Evolutionary conservation across 1,140 invertebrate species (phyloP).

Genomic region (Brachionus asplanchnoidis): DNA sequence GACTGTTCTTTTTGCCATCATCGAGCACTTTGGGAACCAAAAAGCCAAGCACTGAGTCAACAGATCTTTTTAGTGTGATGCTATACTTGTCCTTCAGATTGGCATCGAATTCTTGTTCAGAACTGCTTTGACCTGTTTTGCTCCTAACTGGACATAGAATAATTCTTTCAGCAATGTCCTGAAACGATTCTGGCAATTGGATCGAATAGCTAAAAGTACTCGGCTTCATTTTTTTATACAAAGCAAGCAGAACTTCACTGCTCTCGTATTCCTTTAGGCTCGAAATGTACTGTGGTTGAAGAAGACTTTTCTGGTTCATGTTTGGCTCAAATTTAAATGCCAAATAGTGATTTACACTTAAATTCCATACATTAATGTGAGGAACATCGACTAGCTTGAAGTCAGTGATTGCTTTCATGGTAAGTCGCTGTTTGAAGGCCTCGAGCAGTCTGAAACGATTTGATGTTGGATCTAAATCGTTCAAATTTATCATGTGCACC

Average conservation of each 20-base stretch:
- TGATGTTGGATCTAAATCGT: neutral
- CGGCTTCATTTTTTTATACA: neutral
- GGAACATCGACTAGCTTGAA: neutral
- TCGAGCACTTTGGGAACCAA: neutral
- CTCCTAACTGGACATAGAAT: neutral
- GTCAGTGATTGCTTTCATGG: neutral
- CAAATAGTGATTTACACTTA: neutral
- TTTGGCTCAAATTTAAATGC: slow-evolving; percentile 12
- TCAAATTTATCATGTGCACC: neutral
- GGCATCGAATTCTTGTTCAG: neutral
- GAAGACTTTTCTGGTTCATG: neutral
- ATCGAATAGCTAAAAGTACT: neutral
- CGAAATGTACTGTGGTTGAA: neutral
- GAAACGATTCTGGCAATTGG: neutral
- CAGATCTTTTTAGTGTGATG: neutral
- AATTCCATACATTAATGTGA: neutral
- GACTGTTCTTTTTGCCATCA: neutral
- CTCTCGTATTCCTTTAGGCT: neutral
- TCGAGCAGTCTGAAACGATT: neutral
- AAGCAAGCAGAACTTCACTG: neutral
- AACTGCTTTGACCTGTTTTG: neutral
- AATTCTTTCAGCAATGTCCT: neutral
- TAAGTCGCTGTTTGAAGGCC: neutral
- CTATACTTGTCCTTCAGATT: neutral
- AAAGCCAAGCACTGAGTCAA: neutral